A percentile compares a stretch with the other conserved stretches of the same genome.
These are phyloP conservation scores for Pedetes capensis DNA, from an alignment of 2,113 vertebrate species.

Conservation along the genomic window DNA sequence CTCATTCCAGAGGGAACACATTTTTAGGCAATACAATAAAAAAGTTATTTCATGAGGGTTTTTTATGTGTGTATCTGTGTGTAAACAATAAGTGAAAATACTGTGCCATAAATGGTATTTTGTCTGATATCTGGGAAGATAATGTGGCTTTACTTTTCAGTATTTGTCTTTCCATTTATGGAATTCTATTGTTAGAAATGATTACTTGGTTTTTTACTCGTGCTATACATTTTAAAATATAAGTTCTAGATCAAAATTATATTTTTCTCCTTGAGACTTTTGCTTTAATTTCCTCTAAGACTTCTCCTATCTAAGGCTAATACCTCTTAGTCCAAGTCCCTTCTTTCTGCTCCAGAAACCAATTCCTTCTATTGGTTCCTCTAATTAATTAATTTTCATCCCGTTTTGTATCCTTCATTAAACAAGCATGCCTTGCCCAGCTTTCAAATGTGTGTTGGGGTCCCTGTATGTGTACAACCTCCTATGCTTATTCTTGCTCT, in stretches of 20 bases:
- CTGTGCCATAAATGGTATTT: not conserved
- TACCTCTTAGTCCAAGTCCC: not conserved
- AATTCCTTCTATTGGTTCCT: not conserved
- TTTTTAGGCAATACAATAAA: not conserved
- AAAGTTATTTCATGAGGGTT: not conserved
- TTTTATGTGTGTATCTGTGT: no score
- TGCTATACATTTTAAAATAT: not conserved
- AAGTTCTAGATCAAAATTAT: not conserved
- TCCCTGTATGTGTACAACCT: fast-evolving
- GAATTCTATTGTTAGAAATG: not conserved
- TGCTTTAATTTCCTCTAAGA: not conserved
- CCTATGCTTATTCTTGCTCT: not conserved
- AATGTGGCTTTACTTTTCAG: not conserved
- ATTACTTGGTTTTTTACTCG: not conserved
- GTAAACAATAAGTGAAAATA: not conserved
- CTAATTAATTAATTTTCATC: not conserved
- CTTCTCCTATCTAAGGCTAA: not conserved
- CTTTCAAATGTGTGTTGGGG: not conserved
- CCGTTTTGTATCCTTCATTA: not conserved
- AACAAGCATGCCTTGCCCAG: not conserved
- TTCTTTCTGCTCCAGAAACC: not conserved
- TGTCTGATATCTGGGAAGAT: not conserved
- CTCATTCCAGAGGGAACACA: not conserved
- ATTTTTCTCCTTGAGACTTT: not conserved
- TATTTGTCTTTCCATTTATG: not conserved